These are phyloP conservation scores for Rhineura floridana DNA, from an alignment of 2,113 vertebrate genomes.

Conservation along the genomic window DNA sequence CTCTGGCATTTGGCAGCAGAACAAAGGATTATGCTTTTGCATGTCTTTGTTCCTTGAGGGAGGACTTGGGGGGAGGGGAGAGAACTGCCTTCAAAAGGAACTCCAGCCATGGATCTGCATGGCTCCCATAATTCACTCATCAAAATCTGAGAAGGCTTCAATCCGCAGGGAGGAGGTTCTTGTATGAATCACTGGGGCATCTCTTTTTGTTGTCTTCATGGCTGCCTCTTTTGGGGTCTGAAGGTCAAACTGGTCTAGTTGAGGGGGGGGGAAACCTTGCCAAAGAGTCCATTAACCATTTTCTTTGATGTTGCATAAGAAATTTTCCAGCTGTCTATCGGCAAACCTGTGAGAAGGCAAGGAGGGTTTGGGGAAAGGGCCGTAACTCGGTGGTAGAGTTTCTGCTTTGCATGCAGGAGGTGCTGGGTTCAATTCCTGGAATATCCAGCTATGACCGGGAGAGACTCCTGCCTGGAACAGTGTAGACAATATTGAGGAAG, in stretches of 20 bases:
- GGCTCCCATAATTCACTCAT: slow-evolving; percentile 43
- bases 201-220: background rate
- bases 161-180: slow-evolving; percentile 29
- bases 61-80: slow-evolving; percentile 37
- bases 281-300: too few relatives aligned
- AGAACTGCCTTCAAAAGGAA: slow-evolving; percentile 51
- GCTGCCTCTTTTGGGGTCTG: background rate
- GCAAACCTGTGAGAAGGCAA: background rate
- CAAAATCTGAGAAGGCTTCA: slow-evolving; percentile 40
- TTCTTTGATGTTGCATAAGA: background rate
- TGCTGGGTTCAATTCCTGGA: too few relatives aligned
- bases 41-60: slow-evolving; percentile 50
- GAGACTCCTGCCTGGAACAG: too few relatives aligned
- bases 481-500: too few relatives aligned
- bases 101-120: slow-evolving; percentile 30
- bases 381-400: too few relatives aligned
- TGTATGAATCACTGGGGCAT: slow-evolving; percentile 15
- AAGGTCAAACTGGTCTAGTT: background rate
- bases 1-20: slow-evolving; percentile 60
- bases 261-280: too few relatives aligned
- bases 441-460: too few relatives aligned
- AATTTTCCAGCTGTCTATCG: background rate
- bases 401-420: too few relatives aligned
- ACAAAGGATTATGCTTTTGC: slow-evolving; percentile 58
- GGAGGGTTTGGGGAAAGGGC: background rate